Base-by-base conservation (phyloP, 2,888 invertebrate species). In the Cerastis leucographa region DNA sequence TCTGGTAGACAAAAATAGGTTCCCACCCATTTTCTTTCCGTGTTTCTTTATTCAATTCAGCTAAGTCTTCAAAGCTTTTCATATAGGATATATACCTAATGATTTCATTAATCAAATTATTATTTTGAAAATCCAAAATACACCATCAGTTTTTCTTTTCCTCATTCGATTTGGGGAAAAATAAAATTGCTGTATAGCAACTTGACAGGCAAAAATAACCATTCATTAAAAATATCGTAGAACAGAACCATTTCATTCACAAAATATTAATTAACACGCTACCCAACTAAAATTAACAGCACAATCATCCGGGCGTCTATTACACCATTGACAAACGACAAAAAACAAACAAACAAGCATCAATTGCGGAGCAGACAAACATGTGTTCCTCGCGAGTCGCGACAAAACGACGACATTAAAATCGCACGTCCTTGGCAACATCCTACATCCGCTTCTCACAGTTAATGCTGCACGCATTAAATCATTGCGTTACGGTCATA, bases 401-500 rank as follows among this genome's bases (percentile, higher is more conserved):
- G 93, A 94, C 94, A 95, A 94, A 94, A 94, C 89, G 87, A 93
- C 92, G 91, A 94, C 91, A 90, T 85, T 87, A 90, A 92, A 92
- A 93, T 94, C 93, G 92, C 93, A 89, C 91, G 96, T 90, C 96
- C 96, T 96, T 96, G 95, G 89, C 88, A 85, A 91, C 95, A 95
- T 96, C 95, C 96, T 90, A 94, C 94, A 94, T 95, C 95, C 95
- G 95, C 92, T 96, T 96, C 96, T 93, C 96, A 96, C 96, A 95
- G 91, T 91, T 89, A 86, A 76, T 78, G 74, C 78, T 86, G 74
- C 80, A 81, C 82, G 76, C 83, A 87, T 90, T 91, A 89, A 92
- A 93, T 91, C 92, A 90, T 92, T 86, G 85, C 84, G 76, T 83
- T 82, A 85, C 90, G 84, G 89, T 86, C 87, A 86, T 85, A 71